Percentiles rank a stretch among this genome's conserved stretches.
Evolutionary conservation across 1,140 invertebrate species (phyloP).

Genomic region (Streblospio benedicti): DNA sequence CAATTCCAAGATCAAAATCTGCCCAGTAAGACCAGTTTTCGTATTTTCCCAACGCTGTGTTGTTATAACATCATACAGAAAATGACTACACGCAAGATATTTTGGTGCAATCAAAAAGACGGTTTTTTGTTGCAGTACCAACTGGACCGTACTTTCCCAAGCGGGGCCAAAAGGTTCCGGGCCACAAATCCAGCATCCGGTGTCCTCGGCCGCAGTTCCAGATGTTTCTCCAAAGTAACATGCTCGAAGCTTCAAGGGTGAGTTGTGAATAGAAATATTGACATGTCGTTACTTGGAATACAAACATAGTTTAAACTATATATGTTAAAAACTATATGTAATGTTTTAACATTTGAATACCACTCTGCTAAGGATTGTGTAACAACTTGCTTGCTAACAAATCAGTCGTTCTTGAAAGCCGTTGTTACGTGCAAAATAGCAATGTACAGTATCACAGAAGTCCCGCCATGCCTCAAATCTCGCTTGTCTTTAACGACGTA

Average conservation of each 20-base stretch:
- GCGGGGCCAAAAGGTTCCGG: conserved; percentile 52
- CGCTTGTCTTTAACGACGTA: too few relatives aligned
- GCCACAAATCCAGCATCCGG: conserved; percentile 57
- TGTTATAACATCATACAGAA: conserved; percentile 1
- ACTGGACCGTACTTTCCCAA: conserved; percentile 67
- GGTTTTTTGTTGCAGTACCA: conserved; percentile 41
- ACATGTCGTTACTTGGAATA: too few relatives aligned
- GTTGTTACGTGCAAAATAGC: too few relatives aligned
- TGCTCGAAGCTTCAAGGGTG: conserved; percentile 62
- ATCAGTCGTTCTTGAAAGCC: too few relatives aligned
- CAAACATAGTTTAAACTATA: too few relatives aligned
- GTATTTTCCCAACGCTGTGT: background rate
- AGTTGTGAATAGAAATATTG: conserved; percentile 7
- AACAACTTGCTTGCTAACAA: too few relatives aligned
- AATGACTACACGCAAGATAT: background rate
- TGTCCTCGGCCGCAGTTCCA: conserved; percentile 71
- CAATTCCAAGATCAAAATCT: conserved; percentile 67
- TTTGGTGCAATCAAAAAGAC: background rate
- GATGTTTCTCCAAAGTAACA: conserved; percentile 71
- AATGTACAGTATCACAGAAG: too few relatives aligned
- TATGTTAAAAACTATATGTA: too few relatives aligned
- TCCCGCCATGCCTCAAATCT: too few relatives aligned
- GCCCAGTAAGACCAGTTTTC: conserved; percentile 25
- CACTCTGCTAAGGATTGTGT: too few relatives aligned
- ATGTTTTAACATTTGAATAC: too few relatives aligned